Conservation (phyloP, 2,797 vertebrate genomes). For the Danio tinwini region DNA sequence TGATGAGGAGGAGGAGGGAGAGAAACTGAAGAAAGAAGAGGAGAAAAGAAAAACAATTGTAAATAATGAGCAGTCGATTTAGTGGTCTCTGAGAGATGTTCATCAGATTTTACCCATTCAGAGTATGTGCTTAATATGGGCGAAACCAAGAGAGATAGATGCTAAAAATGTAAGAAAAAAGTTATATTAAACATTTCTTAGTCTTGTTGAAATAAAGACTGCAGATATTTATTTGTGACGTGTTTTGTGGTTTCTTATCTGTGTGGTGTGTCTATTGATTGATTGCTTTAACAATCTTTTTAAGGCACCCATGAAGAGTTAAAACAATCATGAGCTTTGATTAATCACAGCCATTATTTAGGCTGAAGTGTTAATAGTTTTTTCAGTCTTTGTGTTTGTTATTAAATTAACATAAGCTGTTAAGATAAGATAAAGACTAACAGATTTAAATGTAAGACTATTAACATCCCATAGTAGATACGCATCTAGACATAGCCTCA, state of each 20-base stretch:
- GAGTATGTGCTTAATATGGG: constrained; percentile 79
- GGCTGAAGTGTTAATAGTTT: neutral
- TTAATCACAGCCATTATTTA: constrained; percentile 26
- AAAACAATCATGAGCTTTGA: constrained; percentile 12
- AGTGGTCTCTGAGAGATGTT: constrained; percentile 84
- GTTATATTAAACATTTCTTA: constrained; percentile 84
- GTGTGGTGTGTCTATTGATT: neutral
- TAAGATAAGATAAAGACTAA: neutral
- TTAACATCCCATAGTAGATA: neutral
- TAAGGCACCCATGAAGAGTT: neutral
- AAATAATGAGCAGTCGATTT: constrained; percentile 81
- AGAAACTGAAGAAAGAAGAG: constrained; percentile 53
- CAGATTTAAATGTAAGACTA: neutral
- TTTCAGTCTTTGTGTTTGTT: neutral
- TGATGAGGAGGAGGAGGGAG: constrained; percentile 57
- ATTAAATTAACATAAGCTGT: neutral
- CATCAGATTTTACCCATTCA: constrained; percentile 79
- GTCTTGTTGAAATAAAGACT: constrained; percentile 87
- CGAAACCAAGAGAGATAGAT: constrained; percentile 76
- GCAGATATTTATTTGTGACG: constrained; percentile 78
- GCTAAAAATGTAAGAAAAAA: constrained; percentile 83
- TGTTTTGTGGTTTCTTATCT: constrained; percentile 46
- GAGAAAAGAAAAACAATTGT: constrained; percentile 64
- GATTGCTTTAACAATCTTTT: constrained; percentile 32
- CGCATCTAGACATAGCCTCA: neutral